A percentile compares a stretch with the other conserved stretches of the same genome.
Evolutionary conservation across 1,140 invertebrate species (phyloP).

Genomic region (Pogonognathellus flavescens): DNA sequence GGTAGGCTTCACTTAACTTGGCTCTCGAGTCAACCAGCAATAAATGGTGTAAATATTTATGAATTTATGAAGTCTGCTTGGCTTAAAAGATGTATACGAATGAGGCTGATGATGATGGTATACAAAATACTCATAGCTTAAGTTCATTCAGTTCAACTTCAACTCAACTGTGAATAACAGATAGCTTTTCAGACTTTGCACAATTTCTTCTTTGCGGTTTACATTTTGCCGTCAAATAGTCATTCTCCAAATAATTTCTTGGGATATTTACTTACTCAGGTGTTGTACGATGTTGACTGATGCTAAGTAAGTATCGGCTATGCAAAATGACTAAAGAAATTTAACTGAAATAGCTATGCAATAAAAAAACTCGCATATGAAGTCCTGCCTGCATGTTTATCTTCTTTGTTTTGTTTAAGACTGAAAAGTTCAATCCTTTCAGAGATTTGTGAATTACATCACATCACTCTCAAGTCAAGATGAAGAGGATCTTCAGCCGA

Average conservation of each 20-base stretch:
- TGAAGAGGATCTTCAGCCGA: not conserved
- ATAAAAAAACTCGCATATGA: no score
- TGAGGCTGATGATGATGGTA: no score
- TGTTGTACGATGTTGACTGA: no score
- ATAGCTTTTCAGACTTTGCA: not conserved
- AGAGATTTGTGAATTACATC: no score
- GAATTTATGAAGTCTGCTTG: constrained; percentile 3
- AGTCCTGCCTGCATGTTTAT: no score
- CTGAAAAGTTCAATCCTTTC: no score
- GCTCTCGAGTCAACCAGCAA: not conserved
- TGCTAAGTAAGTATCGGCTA: not conserved
- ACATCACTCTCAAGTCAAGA: not conserved
- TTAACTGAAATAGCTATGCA: no score
- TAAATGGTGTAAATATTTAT: constrained; percentile 46
- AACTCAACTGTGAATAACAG: constrained; percentile 8
- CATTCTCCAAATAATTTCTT: not conserved
- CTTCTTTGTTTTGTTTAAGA: no score
- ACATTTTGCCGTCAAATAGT: constrained; percentile 24
- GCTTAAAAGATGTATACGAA: not conserved
- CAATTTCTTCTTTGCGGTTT: constrained; percentile 13
- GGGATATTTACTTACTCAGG: not conserved
- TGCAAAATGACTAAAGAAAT: no score
- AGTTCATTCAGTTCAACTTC: not conserved
- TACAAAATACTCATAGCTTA: not conserved
- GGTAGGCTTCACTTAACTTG: not conserved